Evolutionary conservation across 2,113 vertebrate genomes (phyloP).

Genomic region (Grammomys dolichurus): DNA sequence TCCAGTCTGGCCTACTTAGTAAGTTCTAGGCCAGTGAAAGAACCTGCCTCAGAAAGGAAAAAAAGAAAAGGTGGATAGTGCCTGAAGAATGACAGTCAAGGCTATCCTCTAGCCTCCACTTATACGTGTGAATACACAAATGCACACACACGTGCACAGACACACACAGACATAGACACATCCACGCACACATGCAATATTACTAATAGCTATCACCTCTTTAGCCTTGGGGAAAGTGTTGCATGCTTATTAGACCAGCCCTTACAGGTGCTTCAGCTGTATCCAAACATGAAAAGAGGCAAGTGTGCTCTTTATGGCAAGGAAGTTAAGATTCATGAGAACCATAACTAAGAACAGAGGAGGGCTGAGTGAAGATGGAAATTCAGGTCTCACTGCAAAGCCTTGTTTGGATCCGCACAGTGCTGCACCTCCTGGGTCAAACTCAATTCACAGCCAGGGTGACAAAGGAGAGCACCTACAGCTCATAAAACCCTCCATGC

Average conservation of each 20-base stretch:
- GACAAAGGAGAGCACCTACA: not conserved
- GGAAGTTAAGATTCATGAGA: not conserved
- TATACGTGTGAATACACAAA: not conserved
- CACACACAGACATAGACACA: too few relatives aligned
- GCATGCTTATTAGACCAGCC: not conserved
- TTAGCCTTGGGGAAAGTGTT: not conserved
- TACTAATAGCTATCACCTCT: not conserved
- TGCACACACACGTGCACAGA: too few relatives aligned
- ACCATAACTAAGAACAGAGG: not conserved
- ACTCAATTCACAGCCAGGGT: not conserved
- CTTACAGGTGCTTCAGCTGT: not conserved
- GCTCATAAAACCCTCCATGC: not conserved
- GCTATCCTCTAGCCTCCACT: not conserved
- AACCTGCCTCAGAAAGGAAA: not conserved
- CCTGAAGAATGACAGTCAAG: not conserved
- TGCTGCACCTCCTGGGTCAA: not conserved
- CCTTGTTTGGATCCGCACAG: not conserved
- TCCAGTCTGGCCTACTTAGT: not conserved
- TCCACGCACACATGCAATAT: too few relatives aligned
- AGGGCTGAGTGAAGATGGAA: not conserved
- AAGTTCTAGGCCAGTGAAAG: not conserved
- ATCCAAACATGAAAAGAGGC: not conserved
- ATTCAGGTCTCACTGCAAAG: not conserved
- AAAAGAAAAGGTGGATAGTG: not conserved
- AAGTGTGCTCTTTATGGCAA: not conserved